Conservation (phyloP, 2,797 vertebrate genomes). For the Coilia nasus region DNA sequence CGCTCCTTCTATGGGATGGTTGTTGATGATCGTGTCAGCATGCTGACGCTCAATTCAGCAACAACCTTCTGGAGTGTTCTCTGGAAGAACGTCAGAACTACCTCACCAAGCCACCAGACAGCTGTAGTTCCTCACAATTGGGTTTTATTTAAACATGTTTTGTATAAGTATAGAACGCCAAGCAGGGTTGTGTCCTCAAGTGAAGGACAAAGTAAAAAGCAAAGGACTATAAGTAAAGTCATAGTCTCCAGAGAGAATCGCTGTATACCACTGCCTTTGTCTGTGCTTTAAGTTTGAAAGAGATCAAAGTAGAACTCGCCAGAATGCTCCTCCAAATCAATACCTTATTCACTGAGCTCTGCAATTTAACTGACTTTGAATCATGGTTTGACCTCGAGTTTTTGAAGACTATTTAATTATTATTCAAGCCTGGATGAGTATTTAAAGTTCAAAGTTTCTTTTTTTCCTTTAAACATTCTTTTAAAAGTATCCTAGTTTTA, state of each 20-base stretch:
- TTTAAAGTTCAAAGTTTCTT: neutral
- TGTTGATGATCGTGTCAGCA: neutral
- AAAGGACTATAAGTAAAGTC: neutral
- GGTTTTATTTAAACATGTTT: neutral
- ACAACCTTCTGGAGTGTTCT: neutral
- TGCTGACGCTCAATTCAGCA: neutral
- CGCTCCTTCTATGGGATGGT: neutral
- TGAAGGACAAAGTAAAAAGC: neutral
- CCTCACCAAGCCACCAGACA: neutral
- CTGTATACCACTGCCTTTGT: neutral
- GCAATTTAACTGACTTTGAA: neutral
- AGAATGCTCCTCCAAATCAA: neutral
- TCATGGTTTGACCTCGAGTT: neutral
- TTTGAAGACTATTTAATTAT: neutral
- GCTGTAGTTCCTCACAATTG: neutral
- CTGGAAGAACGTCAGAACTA: neutral
- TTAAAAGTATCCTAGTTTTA: no score
- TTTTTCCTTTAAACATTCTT: neutral
- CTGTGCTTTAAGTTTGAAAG: neutral
- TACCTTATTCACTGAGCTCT: neutral
- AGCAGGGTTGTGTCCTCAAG: neutral
- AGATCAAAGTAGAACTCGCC: neutral
- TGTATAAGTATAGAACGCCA: neutral
- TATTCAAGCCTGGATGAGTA: neutral
- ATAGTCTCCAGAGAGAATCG: neutral